Base-by-base conservation (phyloP, 2,888 invertebrate species). In the Cybosia mesomella region DNA sequence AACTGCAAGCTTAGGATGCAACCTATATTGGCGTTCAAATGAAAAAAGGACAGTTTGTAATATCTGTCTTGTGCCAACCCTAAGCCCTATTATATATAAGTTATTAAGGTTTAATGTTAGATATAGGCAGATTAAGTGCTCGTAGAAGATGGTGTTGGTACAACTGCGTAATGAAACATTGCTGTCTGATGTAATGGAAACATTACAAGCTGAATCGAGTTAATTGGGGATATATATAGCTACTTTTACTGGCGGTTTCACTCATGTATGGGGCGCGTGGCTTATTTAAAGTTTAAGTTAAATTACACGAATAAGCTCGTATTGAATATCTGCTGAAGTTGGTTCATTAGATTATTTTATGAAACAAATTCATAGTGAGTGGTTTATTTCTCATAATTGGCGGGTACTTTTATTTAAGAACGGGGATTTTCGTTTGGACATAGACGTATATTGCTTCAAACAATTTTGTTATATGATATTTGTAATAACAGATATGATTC, bases 71-170 rank as follows among this genome's bases (percentile, higher is more conserved):
- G 22, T 53, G 36, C 2, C 58, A 65, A 58, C 65, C 65, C 65
- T 65, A 58, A 58, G n/a, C 18, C 21, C 18, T 36, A n/a, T n/a
- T n/a, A 53, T 58, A 62, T 63, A 22, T 55, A 53, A 63, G 62
- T 70, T 66, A 66, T 59, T 24, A 60, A 55, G 24, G 34, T 58
- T 55, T 66, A 59, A 54, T 62, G 63, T 66, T 49, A 34, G 49
- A 24, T 66, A 66, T 66, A 66, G 39, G 10, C 54, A 36, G 64
- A 28, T 32, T 59, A 57, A 68, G 60, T 21, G 60, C n/a, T 43
- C 43, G 39, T 28, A 55, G 64, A 34, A 39, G 58, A 54, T 49
- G 64, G 60, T 64, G 60, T 68, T 43, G 32, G 60, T 24, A 57
- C 49, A 58, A 32, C 49, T 60, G 60, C 24, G 28, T 65, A 61